phyloP scores from a whole-genome alignment of 2,797 vertebrate species.

The Philypnodon macrostomus region DNA sequence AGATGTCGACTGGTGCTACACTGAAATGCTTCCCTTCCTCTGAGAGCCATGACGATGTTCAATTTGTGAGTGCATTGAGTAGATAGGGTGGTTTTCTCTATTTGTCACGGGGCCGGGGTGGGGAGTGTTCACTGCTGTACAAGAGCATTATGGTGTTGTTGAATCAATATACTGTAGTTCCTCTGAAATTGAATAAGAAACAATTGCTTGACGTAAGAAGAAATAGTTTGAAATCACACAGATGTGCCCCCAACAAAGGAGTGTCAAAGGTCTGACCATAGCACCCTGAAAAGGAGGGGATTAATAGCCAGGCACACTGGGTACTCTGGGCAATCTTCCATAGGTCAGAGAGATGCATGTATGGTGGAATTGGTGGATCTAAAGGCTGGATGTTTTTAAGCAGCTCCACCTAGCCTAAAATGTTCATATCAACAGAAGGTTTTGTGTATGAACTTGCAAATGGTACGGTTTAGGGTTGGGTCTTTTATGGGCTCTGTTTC shows the following conservation, averaged over 20 bases:
- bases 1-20: conserved; percentile 25
- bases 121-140: conserved; percentile 15
- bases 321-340: too few relatives aligned
- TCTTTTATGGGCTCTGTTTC: too few relatives aligned
- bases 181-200: conserved; percentile 34
- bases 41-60: conserved; percentile 30
- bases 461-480: too few relatives aligned
- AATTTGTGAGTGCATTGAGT: conserved; percentile 16
- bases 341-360: too few relatives aligned
- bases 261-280: neutral
- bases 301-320: too few relatives aligned
- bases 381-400: too few relatives aligned
- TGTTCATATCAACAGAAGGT: too few relatives aligned
- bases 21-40: conserved; percentile 9
- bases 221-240: conserved; percentile 35
- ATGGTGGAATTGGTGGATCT: too few relatives aligned
- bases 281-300: too few relatives aligned
- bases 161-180: conserved; percentile 36
- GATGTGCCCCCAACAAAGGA: neutral
- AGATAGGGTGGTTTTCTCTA: neutral
- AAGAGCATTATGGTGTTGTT: conserved; percentile 7
- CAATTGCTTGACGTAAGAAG: conserved; percentile 18
- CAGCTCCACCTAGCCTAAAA: too few relatives aligned
- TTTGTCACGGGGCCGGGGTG: too few relatives aligned
- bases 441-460: too few relatives aligned